Conservation (phyloP, 2,888 invertebrate genomes). For the Thymelicus acteon region DNA sequence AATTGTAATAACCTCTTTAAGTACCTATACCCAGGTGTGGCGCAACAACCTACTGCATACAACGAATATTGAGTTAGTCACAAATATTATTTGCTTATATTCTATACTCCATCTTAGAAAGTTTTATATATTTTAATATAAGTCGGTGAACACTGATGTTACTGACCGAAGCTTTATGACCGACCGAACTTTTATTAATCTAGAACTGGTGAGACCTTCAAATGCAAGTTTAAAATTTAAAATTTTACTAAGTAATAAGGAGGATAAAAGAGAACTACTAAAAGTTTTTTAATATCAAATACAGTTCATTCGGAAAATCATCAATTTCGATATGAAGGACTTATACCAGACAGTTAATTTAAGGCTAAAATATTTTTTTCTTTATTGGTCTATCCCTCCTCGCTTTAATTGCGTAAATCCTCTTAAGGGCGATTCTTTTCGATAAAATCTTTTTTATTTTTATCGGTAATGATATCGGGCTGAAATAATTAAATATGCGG, state of each 20-base stretch:
- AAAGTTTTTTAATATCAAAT: slow-evolving; percentile 10
- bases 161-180: background rate
- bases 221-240: background rate
- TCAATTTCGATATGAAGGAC: slow-evolving; percentile 1
- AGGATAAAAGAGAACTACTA: background rate
- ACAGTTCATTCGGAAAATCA: background rate
- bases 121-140: too few relatives aligned
- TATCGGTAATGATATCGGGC: slow-evolving; percentile 54
- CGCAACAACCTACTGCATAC: too few relatives aligned
- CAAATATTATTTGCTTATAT: too few relatives aligned
- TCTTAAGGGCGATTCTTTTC: slow-evolving; percentile 65
- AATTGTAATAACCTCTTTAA: too few relatives aligned
- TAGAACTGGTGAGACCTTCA: background rate
- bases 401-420: slow-evolving; percentile 78
- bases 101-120: too few relatives aligned
- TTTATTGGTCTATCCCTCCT: slow-evolving; percentile 49
- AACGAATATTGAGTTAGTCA: too few relatives aligned
- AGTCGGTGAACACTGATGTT: too few relatives aligned
- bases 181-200: background rate
- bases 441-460: slow-evolving; percentile 64
- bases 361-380: slow-evolving; percentile 40
- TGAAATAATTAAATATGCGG: slow-evolving; percentile 63
- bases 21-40: too few relatives aligned
- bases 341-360: slow-evolving; percentile 40
- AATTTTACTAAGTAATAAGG: background rate